Base-by-base conservation (phyloP, 2,797 vertebrate genomes). In the Lutjanus campechanus region DNA sequence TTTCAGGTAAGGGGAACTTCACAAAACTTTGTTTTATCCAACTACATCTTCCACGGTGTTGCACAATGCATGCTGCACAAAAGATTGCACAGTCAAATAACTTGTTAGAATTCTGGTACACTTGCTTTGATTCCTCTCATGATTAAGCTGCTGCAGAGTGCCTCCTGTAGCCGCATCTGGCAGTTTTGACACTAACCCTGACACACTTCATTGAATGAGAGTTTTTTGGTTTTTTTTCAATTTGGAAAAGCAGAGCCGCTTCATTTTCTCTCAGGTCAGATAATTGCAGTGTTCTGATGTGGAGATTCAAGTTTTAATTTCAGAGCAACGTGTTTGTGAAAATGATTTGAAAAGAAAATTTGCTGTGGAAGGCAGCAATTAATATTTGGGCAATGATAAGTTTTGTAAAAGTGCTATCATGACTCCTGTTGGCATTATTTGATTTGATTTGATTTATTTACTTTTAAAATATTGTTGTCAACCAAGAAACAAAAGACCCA, bases 1-100 rank as follows among this genome's bases (percentile, higher is more conserved):
- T 92, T 99, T 99, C 95, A 97, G 98, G 98, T 99, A 93, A 95
- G 95, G 13, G 22, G 11, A 84, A 88, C 86, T 88, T 86, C 72
- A 87, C 76, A 81, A 74, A 89, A 91, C 88, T 85, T 83, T 72
- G 49, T 77, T 89, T 79, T 59, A 61, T 84, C 62, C n/a, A 13
- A 44, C 75, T 73, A 16, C 50, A 64, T 50, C 55, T 74, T 69
- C 55, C n/a, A 9, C 15, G 2, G 1, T 7, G 54, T 77, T 17
- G 43, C 51, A 58, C 41, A 22, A 19, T 49, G 56, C n/a, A 20
- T 8, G 49, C 60, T 20, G 51, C 65, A 73, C 63, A 54, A 62
- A 70, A n/a, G 17, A 55, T 8, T 20, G 49, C n/a, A 25, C 4
- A 68, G 62, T 79, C 59, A 79, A 58, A 76, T 69, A 67, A 51